phyloP scores from a whole-genome alignment of 2,797 vertebrate genomes.

The Helarctos malayanus region DNA sequence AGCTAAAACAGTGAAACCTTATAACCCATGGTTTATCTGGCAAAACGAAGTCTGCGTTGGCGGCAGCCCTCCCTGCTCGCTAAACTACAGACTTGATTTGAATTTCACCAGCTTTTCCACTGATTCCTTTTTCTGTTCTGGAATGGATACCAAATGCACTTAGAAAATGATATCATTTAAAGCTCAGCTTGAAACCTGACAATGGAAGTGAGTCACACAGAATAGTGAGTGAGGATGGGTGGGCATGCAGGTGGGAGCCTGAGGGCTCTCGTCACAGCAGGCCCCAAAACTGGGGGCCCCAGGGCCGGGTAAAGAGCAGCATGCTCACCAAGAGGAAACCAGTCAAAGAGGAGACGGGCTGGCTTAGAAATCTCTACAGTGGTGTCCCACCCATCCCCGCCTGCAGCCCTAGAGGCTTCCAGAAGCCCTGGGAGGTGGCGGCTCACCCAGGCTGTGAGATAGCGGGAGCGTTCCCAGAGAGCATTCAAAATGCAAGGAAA shows the following conservation, averaged over 20 bases:
- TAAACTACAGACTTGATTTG: background rate
- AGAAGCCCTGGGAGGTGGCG: background rate
- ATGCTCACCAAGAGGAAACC: rapidly evolving
- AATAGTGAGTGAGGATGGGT: background rate
- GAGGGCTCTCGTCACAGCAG: rapidly evolving
- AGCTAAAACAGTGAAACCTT: no score
- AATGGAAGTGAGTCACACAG: background rate
- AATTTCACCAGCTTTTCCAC: background rate
- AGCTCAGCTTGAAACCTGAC: background rate
- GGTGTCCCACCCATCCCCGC: rapidly evolving
- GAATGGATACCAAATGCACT: background rate
- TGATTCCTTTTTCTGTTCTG: background rate
- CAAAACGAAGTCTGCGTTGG: background rate
- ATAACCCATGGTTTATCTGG: background rate
- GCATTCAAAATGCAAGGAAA: background rate
- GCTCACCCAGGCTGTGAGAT: background rate
- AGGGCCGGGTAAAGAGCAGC: rapidly evolving
- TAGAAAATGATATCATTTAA: background rate
- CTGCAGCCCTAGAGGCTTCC: rapidly evolving
- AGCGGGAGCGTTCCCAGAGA: rapidly evolving
- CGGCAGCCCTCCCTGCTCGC: background rate
- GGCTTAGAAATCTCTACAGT: rapidly evolving
- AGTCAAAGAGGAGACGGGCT: background rate
- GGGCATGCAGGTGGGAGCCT: rapidly evolving
- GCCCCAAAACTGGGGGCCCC: background rate